Evolutionary conservation across 2,113 vertebrate genomes (phyloP), one percentile per base, ranked within the genome.

Genomic region (Rafetus swinhoei): DNA sequence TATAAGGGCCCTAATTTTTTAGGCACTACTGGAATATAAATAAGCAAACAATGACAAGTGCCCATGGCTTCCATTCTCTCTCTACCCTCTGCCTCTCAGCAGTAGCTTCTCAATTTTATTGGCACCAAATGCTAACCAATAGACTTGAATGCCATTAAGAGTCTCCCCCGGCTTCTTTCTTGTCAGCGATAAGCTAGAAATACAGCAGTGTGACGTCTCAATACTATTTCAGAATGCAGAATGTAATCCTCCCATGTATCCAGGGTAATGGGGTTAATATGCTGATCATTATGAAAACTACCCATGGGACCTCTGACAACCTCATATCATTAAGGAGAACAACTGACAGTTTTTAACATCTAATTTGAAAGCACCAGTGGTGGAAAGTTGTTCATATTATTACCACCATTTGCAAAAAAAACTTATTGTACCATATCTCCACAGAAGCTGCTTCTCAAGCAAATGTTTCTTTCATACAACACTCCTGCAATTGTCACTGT

Each of bases 21-120:
- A 52, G 0, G 1, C 45, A 53, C 27, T 15, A 4, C 15, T 19
- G 2, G 29, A 53, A 72, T 81, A 52, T 54, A 77, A 79, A 81
- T 90, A 62, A 3, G 24, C 9, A 39, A 82, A 77, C 1, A n/a
- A 53, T 0, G 0, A 57, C 87, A 53, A 65, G 29, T 2, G 16
- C 87, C 45, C 74, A 59, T 79, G 57, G 82, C 9, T 29, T n/a
- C 55, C 55, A 88, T 22, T 54, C 29, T 74, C 50, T 39, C 59
- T 84, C 52, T 50, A 39, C 7, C 16, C 9, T 19, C 1, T 72
- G 8, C 27, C 27, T 81, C 29, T 52, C 1, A 1, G 27, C 52
- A 82, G 15, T 72, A 50, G 57, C 65, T 52, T 19, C 24, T 54
- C 16, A 32, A 50, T 82, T 89, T 69, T 21, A 45, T 39, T 52